Evolutionary conservation across 2,888 invertebrate species (phyloP).

Genomic region (Diloba caeruleocephala): DNA sequence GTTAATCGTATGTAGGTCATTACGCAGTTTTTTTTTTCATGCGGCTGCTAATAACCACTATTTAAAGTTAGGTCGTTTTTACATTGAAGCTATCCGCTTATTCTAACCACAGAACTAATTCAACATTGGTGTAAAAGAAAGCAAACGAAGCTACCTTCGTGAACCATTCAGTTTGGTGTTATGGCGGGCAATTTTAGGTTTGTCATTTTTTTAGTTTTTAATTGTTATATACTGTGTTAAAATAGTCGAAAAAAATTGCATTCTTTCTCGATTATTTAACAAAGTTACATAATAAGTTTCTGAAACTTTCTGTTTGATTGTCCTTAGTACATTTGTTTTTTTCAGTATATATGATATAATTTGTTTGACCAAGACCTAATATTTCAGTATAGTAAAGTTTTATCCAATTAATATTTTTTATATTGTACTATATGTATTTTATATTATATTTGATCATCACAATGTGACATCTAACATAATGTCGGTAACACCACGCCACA

Average conservation of each 20-base stretch:
- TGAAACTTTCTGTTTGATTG: constrained; percentile 11
- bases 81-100: constrained; percentile 79
- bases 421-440: constrained; percentile 39
- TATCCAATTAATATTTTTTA: constrained; percentile 18
- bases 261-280: background rate
- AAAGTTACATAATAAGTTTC: background rate
- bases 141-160: constrained; percentile 56
- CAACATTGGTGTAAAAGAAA: constrained; percentile 53
- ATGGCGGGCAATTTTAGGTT: constrained; percentile 20
- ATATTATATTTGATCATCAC: constrained; percentile 22
- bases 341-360: constrained; percentile 21
- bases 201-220: too few species aligned
- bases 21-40: constrained; percentile 77
- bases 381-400: constrained; percentile 3
- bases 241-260: too few species aligned
- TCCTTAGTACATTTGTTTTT: constrained; percentile 22
- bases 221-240: too few species aligned
- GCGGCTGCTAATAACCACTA: constrained; percentile 82
- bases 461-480: constrained; percentile 23
- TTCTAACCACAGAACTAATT: constrained; percentile 71
- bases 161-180: constrained; percentile 31
- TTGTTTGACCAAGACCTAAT: constrained; percentile 21
- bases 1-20: constrained; percentile 79
- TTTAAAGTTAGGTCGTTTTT: constrained; percentile 69
- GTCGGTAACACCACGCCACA: constrained; percentile 27